phyloP scores from a whole-genome alignment of 1,140 invertebrate genomes.

The Acyrthosiphon pisum region DNA sequence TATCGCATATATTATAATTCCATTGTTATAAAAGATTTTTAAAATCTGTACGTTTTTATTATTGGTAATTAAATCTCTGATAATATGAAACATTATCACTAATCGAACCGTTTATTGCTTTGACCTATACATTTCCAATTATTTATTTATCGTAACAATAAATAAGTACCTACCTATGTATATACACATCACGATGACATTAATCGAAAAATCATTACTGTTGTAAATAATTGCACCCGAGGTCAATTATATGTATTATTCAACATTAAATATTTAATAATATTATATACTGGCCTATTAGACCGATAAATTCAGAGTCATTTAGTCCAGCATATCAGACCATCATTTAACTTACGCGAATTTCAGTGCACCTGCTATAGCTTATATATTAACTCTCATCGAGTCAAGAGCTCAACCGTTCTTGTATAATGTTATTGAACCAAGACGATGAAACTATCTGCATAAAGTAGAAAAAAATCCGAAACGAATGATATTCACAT shows the following conservation, averaged over 20 bases:
- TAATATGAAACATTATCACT: not conserved
- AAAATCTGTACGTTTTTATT: slow-evolving; percentile 4
- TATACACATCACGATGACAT: not conserved
- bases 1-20: not conserved
- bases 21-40: not conserved
- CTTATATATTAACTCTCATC: not conserved
- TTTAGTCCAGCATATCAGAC: not conserved
- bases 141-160: slow-evolving; percentile 27
- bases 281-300: not conserved
- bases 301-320: not conserved
- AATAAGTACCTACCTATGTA: not conserved
- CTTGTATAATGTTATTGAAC: not conserved
- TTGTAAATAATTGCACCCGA: not conserved
- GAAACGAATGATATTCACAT: not conserved
- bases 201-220: not conserved
- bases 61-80: not conserved
- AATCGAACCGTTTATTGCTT: slow-evolving; percentile 15
- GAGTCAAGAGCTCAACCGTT: not conserved
- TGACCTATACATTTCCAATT: slow-evolving; percentile 18
- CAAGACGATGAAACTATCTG: not conserved
- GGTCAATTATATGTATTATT: slow-evolving; percentile 21
- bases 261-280: not conserved
- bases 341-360: not conserved
- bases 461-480: not conserved
- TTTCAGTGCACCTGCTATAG: not conserved